A percentile compares a stretch with the other conserved stretches of the same genome.
phyloP scores from a whole-genome alignment of 2,888 invertebrate genomes.

The Aphrophora alni region DNA sequence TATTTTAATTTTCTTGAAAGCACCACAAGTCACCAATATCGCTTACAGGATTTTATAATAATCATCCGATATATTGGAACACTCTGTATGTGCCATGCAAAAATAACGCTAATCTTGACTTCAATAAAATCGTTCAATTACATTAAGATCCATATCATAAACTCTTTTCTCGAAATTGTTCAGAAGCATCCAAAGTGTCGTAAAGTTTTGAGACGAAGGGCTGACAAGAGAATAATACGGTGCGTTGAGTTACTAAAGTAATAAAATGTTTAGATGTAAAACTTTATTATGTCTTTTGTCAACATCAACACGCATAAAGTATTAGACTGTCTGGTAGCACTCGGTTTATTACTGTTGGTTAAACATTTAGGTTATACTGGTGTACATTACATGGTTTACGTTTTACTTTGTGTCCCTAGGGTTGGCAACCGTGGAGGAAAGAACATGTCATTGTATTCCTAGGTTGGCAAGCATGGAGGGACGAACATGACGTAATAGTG shows the following conservation, averaged over 20 bases:
- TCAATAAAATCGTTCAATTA: too few species aligned
- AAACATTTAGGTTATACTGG: neutral
- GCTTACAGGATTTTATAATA: too few species aligned
- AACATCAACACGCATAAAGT: conserved; percentile 2
- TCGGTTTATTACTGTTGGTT: neutral
- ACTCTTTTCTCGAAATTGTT: too few species aligned
- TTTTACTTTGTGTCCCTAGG: neutral
- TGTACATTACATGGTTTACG: neutral
- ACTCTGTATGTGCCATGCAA: too few species aligned
- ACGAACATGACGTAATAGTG: too few species aligned
- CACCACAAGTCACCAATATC: too few species aligned
- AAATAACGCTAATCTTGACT: too few species aligned
- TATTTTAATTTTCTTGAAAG: too few species aligned
- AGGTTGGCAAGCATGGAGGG: too few species aligned
- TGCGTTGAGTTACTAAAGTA: neutral
- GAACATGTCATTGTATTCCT: neutral
- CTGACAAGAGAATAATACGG: neutral
- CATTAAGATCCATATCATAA: too few species aligned
- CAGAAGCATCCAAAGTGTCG: neutral
- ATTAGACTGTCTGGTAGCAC: conserved; percentile 1
- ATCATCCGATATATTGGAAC: too few species aligned
- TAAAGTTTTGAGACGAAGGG: neutral
- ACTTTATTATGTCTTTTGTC: neutral
- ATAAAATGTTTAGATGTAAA: conserved; percentile 1
- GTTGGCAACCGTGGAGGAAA: neutral